Evolutionary conservation across 2,888 invertebrate genomes (phyloP).

Genomic region (Orthonevra nobilis): DNA sequence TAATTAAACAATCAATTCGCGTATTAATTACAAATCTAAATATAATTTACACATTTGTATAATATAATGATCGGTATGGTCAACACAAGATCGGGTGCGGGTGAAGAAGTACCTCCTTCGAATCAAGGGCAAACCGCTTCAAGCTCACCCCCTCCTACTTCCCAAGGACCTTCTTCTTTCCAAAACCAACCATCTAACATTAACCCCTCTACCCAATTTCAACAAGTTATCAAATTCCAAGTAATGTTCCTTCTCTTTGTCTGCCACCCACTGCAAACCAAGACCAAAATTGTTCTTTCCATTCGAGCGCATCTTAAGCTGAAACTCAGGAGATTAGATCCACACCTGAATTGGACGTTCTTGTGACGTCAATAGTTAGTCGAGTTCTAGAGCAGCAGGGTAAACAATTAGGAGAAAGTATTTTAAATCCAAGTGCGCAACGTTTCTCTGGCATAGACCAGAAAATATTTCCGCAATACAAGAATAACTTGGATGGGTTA

Average conservation of each 20-base stretch:
- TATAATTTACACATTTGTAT: not conserved
- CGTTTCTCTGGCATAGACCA: conserved; percentile 9
- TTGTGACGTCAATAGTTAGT: conserved; percentile 8
- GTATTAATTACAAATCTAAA: not conserved
- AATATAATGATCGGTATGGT: not conserved
- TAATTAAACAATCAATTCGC: not conserved
- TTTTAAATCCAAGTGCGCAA: conserved; percentile 8
- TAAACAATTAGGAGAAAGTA: not conserved
- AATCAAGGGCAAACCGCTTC: not conserved
- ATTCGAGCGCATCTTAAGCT: not conserved
- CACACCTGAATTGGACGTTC: not conserved
- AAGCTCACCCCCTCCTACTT: not conserved
- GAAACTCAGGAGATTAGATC: conserved; percentile 1
- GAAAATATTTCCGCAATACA: conserved; percentile 1
- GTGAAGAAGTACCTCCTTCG: not conserved
- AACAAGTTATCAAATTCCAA: not conserved
- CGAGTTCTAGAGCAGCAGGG: conserved; percentile 10
- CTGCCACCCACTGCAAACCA: too few relatives aligned
- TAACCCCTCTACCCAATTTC: not conserved
- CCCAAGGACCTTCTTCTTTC: not conserved
- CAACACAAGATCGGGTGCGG: conserved; percentile 6
- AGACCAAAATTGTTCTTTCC: conserved; percentile 1
- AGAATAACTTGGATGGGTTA: not conserved
- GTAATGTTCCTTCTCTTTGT: not conserved
- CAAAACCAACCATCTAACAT: not conserved